Evolutionary conservation across 2,113 vertebrate species (phyloP).

Genomic region (Casuarius casuarius): DNA sequence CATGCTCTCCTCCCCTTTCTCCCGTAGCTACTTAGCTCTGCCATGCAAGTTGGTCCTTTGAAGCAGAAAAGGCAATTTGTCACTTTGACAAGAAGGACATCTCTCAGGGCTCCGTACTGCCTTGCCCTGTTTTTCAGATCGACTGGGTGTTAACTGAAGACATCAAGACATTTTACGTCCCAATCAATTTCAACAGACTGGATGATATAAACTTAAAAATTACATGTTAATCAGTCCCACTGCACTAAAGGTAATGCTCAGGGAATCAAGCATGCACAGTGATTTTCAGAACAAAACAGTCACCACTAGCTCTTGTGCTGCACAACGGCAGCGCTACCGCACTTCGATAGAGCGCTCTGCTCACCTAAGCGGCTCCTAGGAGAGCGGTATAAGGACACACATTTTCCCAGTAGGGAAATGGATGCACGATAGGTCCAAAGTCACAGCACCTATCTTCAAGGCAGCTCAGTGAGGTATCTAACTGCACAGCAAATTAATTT

Average conservation of each 20-base stretch:
- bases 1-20: constrained; percentile 45
- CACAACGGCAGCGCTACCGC: background rate
- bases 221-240: background rate
- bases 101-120: constrained; percentile 14
- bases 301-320: background rate
- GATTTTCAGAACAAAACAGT: background rate
- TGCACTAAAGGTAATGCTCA: background rate
- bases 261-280: background rate
- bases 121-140: constrained; percentile 23
- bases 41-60: background rate
- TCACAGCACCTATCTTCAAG: background rate
- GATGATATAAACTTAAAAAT: background rate
- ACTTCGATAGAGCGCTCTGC: background rate
- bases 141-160: constrained; percentile 26
- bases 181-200: background rate
- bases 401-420: background rate
- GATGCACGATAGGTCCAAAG: background rate
- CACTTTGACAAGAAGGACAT: constrained; percentile 47
- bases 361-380: background rate
- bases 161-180: background rate
- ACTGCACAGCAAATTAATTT: background rate
- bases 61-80: constrained; percentile 59
- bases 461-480: background rate
- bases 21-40: constrained; percentile 8
- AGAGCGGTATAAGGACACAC: background rate